Base-by-base conservation (phyloP, 2,797 vertebrate species). In the Pterois miles region DNA sequence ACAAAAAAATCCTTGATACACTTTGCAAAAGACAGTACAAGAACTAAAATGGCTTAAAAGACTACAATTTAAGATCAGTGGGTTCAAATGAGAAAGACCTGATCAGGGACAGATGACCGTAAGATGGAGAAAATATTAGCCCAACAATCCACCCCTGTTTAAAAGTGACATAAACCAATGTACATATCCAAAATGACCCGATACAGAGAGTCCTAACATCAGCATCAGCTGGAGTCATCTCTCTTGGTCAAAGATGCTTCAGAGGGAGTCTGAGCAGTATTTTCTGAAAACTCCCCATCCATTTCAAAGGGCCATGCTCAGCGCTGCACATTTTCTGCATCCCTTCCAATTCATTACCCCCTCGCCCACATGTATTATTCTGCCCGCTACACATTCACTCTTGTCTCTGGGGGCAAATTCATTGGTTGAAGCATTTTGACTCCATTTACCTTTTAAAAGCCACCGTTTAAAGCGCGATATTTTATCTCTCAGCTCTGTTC, bases 291-390 rank as follows among this genome's bases (percentile, higher is more conserved):
- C 78, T 93, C 90, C 83, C 88, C 82, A 86, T 90, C 88, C 89
- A 89, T 86, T 90, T 88, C 71, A 81, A 78, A 89, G 86, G 71
- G 68, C 86, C 72, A 36, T 71, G 87, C 88, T 86, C 86, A 72
- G 84, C 56, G 33, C 86, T 88, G 82, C 88, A 81, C 91, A 88
- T 87, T 93, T 85, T 86, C 87, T 83, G 69, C 85, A 91, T 94
- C 89, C 74, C 90, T 93, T 95, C 94, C 93, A 90, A 92, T 94
- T 95, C 94, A 95, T 95, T 95, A 94, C 90, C 84, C 88, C 77
- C 77, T 90, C 60, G 68, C 92, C 83, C 90, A 88, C 88, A 92
- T 90, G 90, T 91, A 94, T 94, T 93, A 94, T 93, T 94, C 94
- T 89, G 88, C 90, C 81, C 64, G 66, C 93, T 88, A 89, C 85